A percentile compares a stretch with the other conserved stretches of the same genome.
These are phyloP conservation scores for Ypsolopha sequella DNA, from an alignment of 2,888 invertebrate species.

Conservation along the genomic window DNA sequence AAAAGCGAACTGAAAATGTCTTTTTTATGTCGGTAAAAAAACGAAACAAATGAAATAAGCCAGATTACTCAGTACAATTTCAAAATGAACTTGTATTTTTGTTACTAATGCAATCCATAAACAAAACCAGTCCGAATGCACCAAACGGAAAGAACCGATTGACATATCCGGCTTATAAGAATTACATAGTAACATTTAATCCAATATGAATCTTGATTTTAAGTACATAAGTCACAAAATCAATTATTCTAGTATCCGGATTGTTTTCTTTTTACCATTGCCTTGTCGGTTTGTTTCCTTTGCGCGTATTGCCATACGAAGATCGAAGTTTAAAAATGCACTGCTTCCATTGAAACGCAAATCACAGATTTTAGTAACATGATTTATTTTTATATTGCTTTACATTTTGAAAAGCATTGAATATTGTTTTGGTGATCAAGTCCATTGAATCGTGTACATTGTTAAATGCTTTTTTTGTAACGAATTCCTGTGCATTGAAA, in stretches of 20 bases:
- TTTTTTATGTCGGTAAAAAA: too few relatives aligned
- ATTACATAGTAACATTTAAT: not conserved
- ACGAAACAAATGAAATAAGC: not conserved
- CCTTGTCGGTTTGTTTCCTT: not conserved
- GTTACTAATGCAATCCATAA: not conserved
- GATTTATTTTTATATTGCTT: not conserved
- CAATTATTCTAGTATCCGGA: not conserved
- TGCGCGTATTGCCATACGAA: not conserved
- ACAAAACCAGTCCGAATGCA: not conserved
- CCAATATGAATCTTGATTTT: not conserved
- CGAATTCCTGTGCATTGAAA: not conserved
- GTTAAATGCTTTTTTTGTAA: not conserved
- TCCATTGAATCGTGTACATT: not conserved
- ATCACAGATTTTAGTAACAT: not conserved
- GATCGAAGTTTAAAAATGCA: not conserved
- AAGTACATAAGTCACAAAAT: not conserved
- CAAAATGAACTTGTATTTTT: not conserved
- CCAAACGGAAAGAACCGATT: not conserved
- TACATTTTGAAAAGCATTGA: not conserved
- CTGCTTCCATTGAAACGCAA: not conserved
- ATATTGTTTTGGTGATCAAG: not conserved
- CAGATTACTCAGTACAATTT: not conserved
- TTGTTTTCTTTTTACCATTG: not conserved
- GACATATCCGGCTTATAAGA: conserved; percentile 1
- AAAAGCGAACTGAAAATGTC: not conserved